Conservation (phyloP, 2,797 vertebrate species). For the Micrastur ruficollis region DNA sequence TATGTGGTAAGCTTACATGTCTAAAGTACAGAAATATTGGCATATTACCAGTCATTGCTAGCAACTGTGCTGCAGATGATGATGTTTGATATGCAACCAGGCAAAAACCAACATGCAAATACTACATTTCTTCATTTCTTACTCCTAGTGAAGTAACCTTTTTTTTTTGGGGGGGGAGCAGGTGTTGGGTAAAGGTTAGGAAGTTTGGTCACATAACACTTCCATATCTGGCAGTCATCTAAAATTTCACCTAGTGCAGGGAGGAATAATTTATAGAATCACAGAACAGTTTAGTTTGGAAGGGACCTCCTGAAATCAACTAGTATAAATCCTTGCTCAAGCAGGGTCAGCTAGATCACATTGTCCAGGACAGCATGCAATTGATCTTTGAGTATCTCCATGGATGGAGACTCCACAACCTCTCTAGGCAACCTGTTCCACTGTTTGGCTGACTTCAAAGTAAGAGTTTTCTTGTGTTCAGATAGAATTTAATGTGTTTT, state of each 20-base stretch:
- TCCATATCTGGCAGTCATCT: neutral
- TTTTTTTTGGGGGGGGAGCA: accelerated
- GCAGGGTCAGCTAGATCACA: neutral
- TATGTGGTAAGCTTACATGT: neutral
- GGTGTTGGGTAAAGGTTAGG: accelerated
- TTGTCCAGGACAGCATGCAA: neutral
- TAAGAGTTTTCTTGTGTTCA: neutral
- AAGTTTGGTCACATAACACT: neutral
- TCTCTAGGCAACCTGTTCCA: neutral
- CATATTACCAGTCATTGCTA: accelerated
- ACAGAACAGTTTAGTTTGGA: neutral
- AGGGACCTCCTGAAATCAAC: neutral
- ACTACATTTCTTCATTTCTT: neutral
- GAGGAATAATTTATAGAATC: neutral
- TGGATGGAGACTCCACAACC: neutral
- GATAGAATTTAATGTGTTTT: neutral
- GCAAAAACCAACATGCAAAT: neutral
- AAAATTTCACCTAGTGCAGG: neutral
- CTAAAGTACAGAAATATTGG: neutral
- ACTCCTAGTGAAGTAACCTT: neutral
- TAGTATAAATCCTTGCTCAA: neutral
- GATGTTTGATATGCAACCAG: neutral
- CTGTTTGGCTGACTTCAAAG: neutral
- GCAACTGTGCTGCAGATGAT: neutral
- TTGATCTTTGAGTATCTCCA: neutral